Conservation (phyloP, 2,888 invertebrate species). For the Hirtodrosophila duncani region DNA sequence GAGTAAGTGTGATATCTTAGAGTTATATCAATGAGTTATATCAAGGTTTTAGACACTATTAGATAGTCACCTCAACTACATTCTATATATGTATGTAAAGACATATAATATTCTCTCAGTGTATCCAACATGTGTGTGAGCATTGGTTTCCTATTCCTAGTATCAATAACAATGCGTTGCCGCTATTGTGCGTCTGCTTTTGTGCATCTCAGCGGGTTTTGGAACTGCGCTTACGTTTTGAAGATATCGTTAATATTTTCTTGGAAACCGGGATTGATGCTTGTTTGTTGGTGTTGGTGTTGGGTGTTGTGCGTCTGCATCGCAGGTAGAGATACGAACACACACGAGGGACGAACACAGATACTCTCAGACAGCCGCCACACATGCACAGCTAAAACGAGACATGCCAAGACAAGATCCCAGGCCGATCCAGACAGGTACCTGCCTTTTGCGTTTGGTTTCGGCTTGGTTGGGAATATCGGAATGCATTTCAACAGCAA, state of each 20-base stretch:
- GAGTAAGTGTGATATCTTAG: too few species aligned
- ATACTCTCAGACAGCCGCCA: conserved; percentile 1
- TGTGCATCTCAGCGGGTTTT: conserved; percentile 62
- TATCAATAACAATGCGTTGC: conserved; percentile 69
- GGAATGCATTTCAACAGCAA: conserved; percentile 64
- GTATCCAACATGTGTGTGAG: conserved; percentile 29
- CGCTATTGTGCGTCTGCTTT: conserved; percentile 66
- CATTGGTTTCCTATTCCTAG: conserved; percentile 66
- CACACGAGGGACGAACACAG: conserved; percentile 32
- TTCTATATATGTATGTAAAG: too few species aligned
- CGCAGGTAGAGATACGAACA: conserved; percentile 57
- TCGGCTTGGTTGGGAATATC: too few species aligned
- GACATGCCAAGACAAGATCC: conserved; percentile 33
- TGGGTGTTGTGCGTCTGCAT: conserved; percentile 36
- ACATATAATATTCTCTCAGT: too few species aligned
- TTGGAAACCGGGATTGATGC: conserved; percentile 70
- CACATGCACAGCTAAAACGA: conserved; percentile 13
- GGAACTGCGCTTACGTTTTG: conserved; percentile 49
- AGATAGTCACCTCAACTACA: too few species aligned
- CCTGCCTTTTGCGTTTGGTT: too few species aligned
- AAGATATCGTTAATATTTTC: conserved; percentile 73
- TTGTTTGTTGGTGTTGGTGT: conserved; percentile 21
- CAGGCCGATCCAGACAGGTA: too few species aligned
- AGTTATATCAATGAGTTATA: too few species aligned
- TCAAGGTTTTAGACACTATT: too few species aligned